Base-by-base conservation (phyloP, 2,113 vertebrate species). In the Cariama cristata region DNA sequence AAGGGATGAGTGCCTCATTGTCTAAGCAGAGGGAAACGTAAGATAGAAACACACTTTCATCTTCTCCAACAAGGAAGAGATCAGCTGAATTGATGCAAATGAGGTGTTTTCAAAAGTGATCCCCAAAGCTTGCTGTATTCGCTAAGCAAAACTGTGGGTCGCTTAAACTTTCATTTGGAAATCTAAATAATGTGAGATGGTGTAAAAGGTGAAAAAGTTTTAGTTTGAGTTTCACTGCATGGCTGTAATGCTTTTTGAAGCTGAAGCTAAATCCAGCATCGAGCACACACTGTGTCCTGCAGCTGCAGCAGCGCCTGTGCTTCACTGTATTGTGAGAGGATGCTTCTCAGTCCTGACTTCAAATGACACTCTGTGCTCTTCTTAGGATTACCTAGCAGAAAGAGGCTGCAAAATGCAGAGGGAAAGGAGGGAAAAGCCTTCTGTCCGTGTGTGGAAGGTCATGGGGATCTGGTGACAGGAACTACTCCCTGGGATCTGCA, bases 41-140 rank as follows among this genome's bases (percentile, higher is more conserved):
- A 40, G 72, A 72, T n/a, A 75, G 91, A 73, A 85, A 49, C 62
- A 69, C 9, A 47, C 96, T 96, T 96, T 97, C 79, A 95, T 98
- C 96, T 93, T 95, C 60, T n/a, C 40, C 79, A 79, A 11, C 56
- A 90, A 93, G 92, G 67, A 77, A 47, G 59, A 68, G 32, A 92
- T 63, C 60, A 45, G 24, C 90, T 91, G 79, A 95, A 86, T 38
- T 44, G 77, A 91, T 95, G 96, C 80, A 97, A 93, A 97, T 97
- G 21, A 91, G 86, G 47, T 50, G 86, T 18, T 73, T 95, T 95
- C 96, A 40, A 93, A 94, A 93, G 79, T 49, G 26, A 71, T 93
- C 60, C 77, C 63, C 86, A 75, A 60, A 83, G 87, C 91, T 92
- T 24, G 3, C 40, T 59, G 33, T 40, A 80, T 92, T 83, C 16